These are phyloP conservation scores for Psephotus haematonotus DNA, from an alignment of 2,113 vertebrate genomes.

Conservation along the genomic window DNA sequence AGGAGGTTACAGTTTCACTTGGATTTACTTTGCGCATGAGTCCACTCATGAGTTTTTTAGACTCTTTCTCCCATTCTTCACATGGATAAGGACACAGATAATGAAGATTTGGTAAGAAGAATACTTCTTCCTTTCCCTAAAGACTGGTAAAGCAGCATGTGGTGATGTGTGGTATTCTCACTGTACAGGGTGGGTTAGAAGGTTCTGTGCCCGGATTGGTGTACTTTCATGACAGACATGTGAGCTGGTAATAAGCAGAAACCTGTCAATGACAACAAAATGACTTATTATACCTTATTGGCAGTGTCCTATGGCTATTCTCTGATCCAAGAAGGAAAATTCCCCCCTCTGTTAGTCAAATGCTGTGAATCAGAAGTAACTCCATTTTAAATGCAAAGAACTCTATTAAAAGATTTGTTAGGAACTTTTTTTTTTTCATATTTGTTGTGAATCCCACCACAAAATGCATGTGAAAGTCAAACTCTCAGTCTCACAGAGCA, in stretches of 20 bases:
- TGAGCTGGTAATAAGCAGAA: background rate
- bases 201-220: background rate
- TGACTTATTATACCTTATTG: background rate
- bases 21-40: background rate
- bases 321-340: background rate
- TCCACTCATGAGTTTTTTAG: background rate
- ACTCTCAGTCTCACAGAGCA: background rate
- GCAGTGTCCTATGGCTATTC: background rate
- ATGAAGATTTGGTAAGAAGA: background rate
- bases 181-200: background rate
- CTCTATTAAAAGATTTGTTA: background rate
- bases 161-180: background rate
- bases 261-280: background rate
- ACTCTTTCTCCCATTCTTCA: background rate
- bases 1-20: background rate
- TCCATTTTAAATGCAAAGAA: background rate
- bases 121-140: background rate
- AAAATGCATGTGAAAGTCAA: background rate
- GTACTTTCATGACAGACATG: background rate
- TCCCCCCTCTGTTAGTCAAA: background rate
- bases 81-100: background rate
- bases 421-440: background rate
- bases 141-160: background rate
- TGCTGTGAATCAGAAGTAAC: background rate
- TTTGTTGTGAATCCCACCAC: background rate